phyloP scores from a whole-genome alignment of 2,888 invertebrate species.

The Parascotia fuliginaria region DNA sequence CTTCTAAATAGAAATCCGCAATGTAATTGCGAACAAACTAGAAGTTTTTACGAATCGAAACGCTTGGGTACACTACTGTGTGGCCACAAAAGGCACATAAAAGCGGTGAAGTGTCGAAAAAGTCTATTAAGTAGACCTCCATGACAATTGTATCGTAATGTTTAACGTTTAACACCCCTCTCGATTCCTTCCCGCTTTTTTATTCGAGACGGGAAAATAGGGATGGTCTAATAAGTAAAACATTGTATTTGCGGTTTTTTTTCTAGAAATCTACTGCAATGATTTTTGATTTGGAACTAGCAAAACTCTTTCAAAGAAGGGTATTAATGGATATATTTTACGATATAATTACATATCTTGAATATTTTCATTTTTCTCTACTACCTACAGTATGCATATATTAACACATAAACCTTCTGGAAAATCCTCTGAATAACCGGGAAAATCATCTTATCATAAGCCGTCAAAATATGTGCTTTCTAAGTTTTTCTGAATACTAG shows the following conservation, averaged over 20 bases:
- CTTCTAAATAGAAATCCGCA: no score
- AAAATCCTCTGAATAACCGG: no score
- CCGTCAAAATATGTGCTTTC: no score
- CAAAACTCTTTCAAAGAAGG: no score
- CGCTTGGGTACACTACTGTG: conserved; percentile 13
- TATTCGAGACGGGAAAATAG: no score
- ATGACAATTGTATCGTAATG: conserved; percentile 41
- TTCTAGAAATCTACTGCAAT: background rate
- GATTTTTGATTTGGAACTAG: background rate
- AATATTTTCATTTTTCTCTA: no score
- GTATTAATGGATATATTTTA: no score
- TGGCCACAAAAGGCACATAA: conserved; percentile 31
- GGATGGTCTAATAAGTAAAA: background rate
- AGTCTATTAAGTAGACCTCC: conserved; percentile 34
- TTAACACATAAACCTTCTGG: no score
- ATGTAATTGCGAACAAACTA: background rate
- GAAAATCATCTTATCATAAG: no score
- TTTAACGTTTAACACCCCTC: conserved; percentile 34
- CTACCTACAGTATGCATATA: no score
- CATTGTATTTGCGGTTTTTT: background rate
- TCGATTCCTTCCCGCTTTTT: background rate
- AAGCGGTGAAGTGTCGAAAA: conserved; percentile 39
- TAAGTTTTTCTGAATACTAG: no score
- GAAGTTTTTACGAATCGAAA: background rate
- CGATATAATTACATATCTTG: no score